Evolutionary conservation across 2,888 invertebrate species (phyloP).

Genomic region (Oligia fasciuncula): DNA sequence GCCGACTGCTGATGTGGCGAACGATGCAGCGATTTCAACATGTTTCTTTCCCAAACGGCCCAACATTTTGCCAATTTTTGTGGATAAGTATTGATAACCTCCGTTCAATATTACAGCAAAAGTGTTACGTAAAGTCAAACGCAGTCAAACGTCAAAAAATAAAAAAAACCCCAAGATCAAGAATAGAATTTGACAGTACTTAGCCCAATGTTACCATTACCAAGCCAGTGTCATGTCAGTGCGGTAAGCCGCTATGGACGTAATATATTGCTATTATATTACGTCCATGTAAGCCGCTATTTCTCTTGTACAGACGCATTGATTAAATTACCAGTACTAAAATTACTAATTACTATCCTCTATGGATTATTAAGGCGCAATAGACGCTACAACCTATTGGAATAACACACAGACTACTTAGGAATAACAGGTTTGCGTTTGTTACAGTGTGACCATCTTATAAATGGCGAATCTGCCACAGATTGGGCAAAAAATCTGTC

Average conservation of each 20-base stretch:
- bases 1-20: constrained; percentile 89
- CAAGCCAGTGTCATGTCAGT: too few species aligned
- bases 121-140: constrained; percentile 68
- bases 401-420: too few species aligned
- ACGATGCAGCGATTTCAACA: constrained; percentile 87
- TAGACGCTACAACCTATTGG: too few species aligned
- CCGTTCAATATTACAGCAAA: neutral
- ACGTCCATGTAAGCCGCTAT: too few species aligned
- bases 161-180: neutral
- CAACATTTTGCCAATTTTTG: constrained; percentile 75
- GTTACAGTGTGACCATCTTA: too few species aligned
- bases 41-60: constrained; percentile 91
- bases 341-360: neutral
- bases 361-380: too few species aligned
- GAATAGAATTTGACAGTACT: neutral
- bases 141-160: neutral
- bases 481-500: too few species aligned
- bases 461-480: too few species aligned
- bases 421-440: too few species aligned
- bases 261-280: too few species aligned
- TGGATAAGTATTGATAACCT: neutral
- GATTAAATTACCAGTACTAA: neutral
- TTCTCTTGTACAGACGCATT: neutral
- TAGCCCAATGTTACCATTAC: too few species aligned
- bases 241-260: too few species aligned